Evolutionary conservation across 2,797 vertebrate species (phyloP).

Genomic region (Acanthiza pusilla): DNA sequence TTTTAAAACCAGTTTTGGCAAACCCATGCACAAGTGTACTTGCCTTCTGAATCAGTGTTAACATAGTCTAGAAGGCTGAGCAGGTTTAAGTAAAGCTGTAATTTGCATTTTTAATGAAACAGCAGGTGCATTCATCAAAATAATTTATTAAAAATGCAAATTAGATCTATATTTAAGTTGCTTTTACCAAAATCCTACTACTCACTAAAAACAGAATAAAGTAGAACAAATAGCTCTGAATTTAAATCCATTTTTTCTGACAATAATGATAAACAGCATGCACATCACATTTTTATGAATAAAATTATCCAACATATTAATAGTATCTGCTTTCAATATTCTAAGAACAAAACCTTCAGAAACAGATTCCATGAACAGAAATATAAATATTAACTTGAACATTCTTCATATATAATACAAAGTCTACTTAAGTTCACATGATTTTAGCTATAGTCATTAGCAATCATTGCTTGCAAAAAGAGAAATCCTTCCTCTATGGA

Average conservation of each 20-base stretch:
- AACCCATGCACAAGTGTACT: not conserved
- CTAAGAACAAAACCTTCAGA: not conserved
- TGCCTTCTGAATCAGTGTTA: not conserved
- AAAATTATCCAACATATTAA: not conserved
- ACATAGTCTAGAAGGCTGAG: not conserved
- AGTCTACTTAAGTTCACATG: not conserved
- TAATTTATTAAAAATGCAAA: not conserved
- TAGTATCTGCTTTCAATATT: not conserved
- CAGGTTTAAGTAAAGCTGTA: not conserved
- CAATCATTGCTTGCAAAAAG: not conserved
- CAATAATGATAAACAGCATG: not conserved
- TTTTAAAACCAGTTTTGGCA: not conserved
- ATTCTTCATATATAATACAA: not conserved
- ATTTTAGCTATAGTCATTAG: not conserved
- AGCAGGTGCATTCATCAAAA: not conserved
- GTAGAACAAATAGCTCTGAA: not conserved
- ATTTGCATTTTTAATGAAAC: not conserved
- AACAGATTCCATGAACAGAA: not conserved
- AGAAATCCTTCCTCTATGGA: not conserved
- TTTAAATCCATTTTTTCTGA: not conserved
- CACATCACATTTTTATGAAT: not conserved
- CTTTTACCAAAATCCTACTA: not conserved
- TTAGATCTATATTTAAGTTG: not conserved
- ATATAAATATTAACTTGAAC: not conserved
- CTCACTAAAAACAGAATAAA: not conserved